Percentiles rank a stretch among this genome's conserved stretches.
These are phyloP conservation scores for Urophycis tenuis DNA, from an alignment of 2,797 vertebrate species.

Conservation along the genomic window DNA sequence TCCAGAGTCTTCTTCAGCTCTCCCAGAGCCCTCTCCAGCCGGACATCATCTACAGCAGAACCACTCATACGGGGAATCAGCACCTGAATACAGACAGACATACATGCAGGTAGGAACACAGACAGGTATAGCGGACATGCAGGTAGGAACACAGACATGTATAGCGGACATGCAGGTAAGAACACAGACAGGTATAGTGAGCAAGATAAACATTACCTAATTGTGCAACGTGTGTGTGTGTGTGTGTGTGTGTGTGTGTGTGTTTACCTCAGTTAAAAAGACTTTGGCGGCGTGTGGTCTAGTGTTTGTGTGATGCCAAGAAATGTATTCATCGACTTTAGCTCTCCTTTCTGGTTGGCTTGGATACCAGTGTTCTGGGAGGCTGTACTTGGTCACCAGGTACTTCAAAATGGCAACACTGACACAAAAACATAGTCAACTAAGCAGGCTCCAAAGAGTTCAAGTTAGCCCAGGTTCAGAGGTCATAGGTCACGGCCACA, in stretches of 20 bases:
- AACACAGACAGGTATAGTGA: neutral
- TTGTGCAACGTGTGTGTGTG: neutral
- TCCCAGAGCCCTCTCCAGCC: conserved; percentile 50
- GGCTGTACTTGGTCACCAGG: conserved; percentile 45
- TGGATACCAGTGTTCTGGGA: conserved; percentile 72
- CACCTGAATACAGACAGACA: conserved; percentile 45
- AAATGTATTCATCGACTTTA: conserved; percentile 68
- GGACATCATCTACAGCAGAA: conserved; percentile 39
- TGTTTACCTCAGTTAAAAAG: conserved; percentile 62
- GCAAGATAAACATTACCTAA: no score
- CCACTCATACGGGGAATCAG: conserved; percentile 53
- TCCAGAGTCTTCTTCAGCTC: conserved; percentile 61
- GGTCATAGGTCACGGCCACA: neutral
- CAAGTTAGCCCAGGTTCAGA: neutral
- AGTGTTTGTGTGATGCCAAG: conserved; percentile 72
- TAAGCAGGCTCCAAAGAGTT: neutral
- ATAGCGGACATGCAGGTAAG: no score
- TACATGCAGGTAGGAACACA: neutral
- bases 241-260: conserved; percentile 34
- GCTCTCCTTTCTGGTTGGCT: conserved; percentile 57
- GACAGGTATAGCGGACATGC: neutral
- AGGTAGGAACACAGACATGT: neutral
- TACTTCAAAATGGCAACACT: conserved; percentile 75
- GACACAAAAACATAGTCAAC: neutral
- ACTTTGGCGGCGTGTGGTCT: conserved; percentile 58